Percentiles rank a stretch among this genome's conserved stretches.
Conservation (phyloP, 1,140 invertebrate species). For the Diorhabda carinulata region DNA sequence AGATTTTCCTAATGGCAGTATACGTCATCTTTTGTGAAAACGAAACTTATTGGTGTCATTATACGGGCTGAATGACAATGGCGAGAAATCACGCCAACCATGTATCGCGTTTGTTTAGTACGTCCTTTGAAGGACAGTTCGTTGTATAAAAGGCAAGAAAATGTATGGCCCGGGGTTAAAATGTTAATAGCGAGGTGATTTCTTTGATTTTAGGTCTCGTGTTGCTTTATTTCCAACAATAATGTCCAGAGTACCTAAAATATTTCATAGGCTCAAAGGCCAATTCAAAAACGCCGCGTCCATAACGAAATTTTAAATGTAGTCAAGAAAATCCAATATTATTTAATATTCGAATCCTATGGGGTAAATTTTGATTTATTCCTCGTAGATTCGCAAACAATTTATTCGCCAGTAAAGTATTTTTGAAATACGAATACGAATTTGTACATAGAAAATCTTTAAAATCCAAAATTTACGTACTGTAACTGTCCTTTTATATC, state of each 20-base stretch:
- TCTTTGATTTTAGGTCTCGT: not conserved
- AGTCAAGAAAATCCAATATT: not conserved
- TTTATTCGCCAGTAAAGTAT: not conserved
- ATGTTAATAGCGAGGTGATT: slow-evolving; percentile 8
- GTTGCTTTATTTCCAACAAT: not conserved
- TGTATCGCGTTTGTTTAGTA: slow-evolving; percentile 21
- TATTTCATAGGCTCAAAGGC: slow-evolving; percentile 4
- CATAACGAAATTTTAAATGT: not conserved
- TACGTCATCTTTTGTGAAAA: slow-evolving; percentile 18
- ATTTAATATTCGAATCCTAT: not conserved
- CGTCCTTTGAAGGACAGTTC: slow-evolving; percentile 20
- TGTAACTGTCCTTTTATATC: slow-evolving; percentile 3
- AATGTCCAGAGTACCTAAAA: not conserved
- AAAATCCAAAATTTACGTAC: not conserved
- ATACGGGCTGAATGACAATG: slow-evolving; percentile 17
- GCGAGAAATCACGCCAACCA: slow-evolving; percentile 18
- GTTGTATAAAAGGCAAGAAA: slow-evolving; percentile 8
- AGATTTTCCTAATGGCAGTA: slow-evolving; percentile 19
- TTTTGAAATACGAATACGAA: not conserved
- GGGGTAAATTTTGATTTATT: not conserved
- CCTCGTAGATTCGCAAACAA: too few species aligned
- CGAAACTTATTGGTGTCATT: slow-evolving; percentile 19
- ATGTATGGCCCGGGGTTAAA: slow-evolving; percentile 17
- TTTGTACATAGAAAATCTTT: not conserved
- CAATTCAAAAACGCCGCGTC: slow-evolving; percentile 1